Evolutionary conservation across 2,113 vertebrate species (phyloP).

Genomic region (Gallinago undulata): DNA sequence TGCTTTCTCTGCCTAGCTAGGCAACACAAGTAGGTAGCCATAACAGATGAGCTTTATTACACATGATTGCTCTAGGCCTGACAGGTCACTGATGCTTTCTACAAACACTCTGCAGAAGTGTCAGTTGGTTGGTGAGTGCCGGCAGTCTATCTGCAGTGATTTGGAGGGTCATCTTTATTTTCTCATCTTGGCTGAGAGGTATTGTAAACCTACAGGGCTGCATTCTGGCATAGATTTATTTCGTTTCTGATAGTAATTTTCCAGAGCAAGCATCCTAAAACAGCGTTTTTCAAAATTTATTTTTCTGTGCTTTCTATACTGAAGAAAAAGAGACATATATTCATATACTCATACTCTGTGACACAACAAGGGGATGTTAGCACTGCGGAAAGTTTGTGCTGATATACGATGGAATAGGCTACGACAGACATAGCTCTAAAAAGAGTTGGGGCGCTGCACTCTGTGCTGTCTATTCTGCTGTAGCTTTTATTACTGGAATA

Average conservation of each 20-base stretch:
- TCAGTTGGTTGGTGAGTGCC: background rate
- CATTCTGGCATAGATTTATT: background rate
- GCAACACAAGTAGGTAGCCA: background rate
- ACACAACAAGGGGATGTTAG: background rate
- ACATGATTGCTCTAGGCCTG: background rate
- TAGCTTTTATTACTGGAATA: background rate
- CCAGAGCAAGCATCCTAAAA: background rate
- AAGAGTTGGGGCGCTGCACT: background rate
- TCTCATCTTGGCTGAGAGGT: background rate
- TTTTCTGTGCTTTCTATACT: background rate
- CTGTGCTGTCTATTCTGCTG: background rate
- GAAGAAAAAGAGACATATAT: background rate
- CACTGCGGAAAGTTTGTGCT: background rate
- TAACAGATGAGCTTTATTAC: slow-evolving; percentile 1
- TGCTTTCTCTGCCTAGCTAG: background rate
- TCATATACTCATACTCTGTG: accelerated
- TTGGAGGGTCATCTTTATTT: background rate
- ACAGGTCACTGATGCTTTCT: background rate
- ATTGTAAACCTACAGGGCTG: background rate
- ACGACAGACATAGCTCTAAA: background rate
- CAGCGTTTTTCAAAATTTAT: background rate
- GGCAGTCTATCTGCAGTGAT: background rate
- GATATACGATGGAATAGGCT: background rate
- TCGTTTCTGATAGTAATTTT: background rate
- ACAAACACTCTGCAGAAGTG: background rate